Evolutionary conservation across 2,888 invertebrate species (phyloP).

Genomic region (Mellilla xanthometata): DNA sequence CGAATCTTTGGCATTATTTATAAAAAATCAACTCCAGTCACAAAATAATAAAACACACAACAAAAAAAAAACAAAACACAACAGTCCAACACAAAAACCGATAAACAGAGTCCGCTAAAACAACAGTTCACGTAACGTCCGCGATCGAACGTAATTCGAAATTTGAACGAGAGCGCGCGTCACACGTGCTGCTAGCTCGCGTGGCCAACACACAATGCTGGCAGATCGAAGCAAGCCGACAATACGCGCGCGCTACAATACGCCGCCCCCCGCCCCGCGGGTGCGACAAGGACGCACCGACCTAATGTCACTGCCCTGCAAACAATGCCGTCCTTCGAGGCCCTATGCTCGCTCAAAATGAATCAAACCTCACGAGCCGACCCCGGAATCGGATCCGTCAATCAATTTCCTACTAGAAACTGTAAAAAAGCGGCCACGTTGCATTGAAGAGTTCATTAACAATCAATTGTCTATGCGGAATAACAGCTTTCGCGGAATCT

Average conservation of each 20-base stretch:
- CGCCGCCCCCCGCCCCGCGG: slow-evolving; percentile 70
- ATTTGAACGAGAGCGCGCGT: slow-evolving; percentile 48
- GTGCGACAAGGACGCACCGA: slow-evolving; percentile 80
- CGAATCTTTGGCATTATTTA: slow-evolving; percentile 71
- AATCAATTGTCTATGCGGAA: slow-evolving; percentile 79
- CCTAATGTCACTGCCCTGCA: slow-evolving; percentile 80
- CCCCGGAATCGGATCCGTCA: slow-evolving; percentile 16
- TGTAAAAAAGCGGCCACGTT: slow-evolving; percentile 40
- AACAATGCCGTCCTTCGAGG: slow-evolving; percentile 75
- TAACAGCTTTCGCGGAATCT: slow-evolving; percentile 76
- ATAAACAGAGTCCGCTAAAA: slow-evolving; percentile 45
- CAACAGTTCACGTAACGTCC: slow-evolving; percentile 51
- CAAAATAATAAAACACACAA: slow-evolving; percentile 49
- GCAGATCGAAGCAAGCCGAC: slow-evolving; percentile 79
- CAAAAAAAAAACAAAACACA: slow-evolving; percentile 49
- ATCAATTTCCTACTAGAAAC: slow-evolving; percentile 16
- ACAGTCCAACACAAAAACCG: slow-evolving; percentile 53
- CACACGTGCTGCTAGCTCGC: slow-evolving; percentile 64
- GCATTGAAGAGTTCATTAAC: slow-evolving; percentile 54
- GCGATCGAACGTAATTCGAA: slow-evolving; percentile 60
- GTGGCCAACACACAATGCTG: slow-evolving; percentile 76
- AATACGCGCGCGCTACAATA: slow-evolving; percentile 82
- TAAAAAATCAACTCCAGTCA: slow-evolving; percentile 39
- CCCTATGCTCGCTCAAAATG: slow-evolving; percentile 42
- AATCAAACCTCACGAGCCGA: slow-evolving; percentile 46